These are phyloP conservation scores for Acanthococcus lagerstroemiae DNA, from an alignment of 2,888 invertebrate genomes.

Conservation along the genomic window DNA sequence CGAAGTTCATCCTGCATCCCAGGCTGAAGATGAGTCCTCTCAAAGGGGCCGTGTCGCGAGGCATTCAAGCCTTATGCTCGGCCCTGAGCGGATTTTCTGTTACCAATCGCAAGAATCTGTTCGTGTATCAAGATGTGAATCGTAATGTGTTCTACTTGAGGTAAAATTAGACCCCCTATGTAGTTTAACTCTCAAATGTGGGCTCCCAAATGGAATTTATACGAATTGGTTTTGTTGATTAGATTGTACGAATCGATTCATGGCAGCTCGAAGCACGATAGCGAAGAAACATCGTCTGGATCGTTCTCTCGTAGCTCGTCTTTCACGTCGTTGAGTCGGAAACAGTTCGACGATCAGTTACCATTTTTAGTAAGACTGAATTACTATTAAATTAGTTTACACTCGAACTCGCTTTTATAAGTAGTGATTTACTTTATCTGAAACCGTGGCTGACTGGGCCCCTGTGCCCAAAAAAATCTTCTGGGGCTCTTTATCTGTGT, in stretches of 20 bases:
- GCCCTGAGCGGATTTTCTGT: slow-evolving; percentile 61
- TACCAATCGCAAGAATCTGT: slow-evolving; percentile 63
- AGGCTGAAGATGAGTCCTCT: slow-evolving; percentile 55
- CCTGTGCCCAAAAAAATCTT: neutral
- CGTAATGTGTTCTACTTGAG: slow-evolving; percentile 53
- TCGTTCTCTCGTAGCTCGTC: slow-evolving; percentile 47
- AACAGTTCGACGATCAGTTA: slow-evolving; percentile 44
- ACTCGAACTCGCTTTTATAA: too few species aligned
- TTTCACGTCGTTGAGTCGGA: slow-evolving; percentile 43
- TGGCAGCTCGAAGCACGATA: slow-evolving; percentile 2
- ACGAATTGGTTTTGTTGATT: slow-evolving; percentile 1
- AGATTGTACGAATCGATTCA: slow-evolving; percentile 19
- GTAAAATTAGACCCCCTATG: too few species aligned
- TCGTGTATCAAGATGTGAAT: slow-evolving; percentile 56
- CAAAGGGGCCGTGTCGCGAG: slow-evolving; percentile 51
- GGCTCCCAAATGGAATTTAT: too few species aligned
- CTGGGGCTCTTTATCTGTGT: neutral
- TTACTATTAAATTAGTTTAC: slow-evolving; percentile 36
- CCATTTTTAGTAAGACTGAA: slow-evolving; percentile 40
- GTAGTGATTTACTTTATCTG: too few species aligned
- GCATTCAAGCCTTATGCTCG: slow-evolving; percentile 54
- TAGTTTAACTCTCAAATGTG: too few species aligned
- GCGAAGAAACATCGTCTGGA: slow-evolving; percentile 35
- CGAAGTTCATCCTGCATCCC: slow-evolving; percentile 58
- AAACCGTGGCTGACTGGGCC: too few species aligned